These are phyloP conservation scores for Sitophilus oryzae DNA, from an alignment of 1,140 invertebrate species.

Conservation along the genomic window DNA sequence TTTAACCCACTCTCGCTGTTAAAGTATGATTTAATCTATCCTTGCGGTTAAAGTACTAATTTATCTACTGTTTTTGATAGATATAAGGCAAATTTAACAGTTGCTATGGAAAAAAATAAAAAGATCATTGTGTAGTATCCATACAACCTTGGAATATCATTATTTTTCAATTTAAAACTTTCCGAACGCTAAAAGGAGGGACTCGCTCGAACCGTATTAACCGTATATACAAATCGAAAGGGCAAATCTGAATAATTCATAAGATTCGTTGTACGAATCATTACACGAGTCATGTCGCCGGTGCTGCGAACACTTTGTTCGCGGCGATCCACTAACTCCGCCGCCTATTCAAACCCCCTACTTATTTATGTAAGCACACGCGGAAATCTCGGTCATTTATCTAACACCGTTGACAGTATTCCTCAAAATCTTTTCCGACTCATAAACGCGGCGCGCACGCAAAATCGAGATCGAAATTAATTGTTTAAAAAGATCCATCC, in stretches of 20 bases:
- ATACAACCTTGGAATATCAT: too few species aligned
- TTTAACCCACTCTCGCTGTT: too few species aligned
- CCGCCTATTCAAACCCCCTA: conserved; percentile 28
- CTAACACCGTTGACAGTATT: conserved; percentile 38
- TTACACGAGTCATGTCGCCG: conserved; percentile 39
- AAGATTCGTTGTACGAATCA: conserved; percentile 37
- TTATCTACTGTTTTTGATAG: too few species aligned
- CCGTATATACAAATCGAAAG: conserved; percentile 19
- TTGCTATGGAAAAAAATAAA: too few species aligned
- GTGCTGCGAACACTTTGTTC: conserved; percentile 37
- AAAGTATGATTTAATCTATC: too few species aligned
- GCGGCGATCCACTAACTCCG: conserved; percentile 24
- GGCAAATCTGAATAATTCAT: conserved; percentile 40
- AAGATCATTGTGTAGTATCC: too few species aligned
- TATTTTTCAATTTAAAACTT: too few species aligned
- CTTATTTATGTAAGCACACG: conserved; percentile 43
- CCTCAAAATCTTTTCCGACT: conserved; percentile 36
- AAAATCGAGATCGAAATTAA: conserved; percentile 27
- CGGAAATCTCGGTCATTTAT: conserved; percentile 40
- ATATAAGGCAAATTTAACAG: too few species aligned
- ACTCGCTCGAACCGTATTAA: too few species aligned
- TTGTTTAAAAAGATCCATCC: conserved; percentile 26
- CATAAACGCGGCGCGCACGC: conserved; percentile 22
- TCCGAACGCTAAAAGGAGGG: too few species aligned
- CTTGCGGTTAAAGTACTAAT: too few species aligned